Evolutionary conservation across 2,888 invertebrate genomes (phyloP), one percentile per base, ranked within the genome.

Genomic region (Netelia fuscicornis): DNA sequence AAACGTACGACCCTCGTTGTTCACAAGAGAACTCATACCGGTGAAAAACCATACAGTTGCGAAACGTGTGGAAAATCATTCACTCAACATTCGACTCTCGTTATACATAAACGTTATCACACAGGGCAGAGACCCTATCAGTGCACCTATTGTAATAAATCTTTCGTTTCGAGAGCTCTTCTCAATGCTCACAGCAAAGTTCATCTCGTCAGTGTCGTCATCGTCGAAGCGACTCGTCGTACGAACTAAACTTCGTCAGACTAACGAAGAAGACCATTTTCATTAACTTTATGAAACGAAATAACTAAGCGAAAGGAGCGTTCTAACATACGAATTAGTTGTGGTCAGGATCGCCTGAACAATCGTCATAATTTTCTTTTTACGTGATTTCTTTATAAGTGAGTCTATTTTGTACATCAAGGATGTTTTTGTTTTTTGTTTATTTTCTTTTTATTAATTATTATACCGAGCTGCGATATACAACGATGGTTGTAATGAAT

Each of bases 91-190:
- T 94, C 94, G 5, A 93, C 94, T 0, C 89, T 94, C 8, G 94
- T 94, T 25, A 94, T 94, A 83, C 94, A 94, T 87, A 92, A 92
- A 77, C 90, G 94, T 52, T 93, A 94, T 81, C 94, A 94, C 87
- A 94, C 94, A 0, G 94, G 94, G 0, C 93, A 94, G 64, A 90
- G 93, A 81, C 94, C 94, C 0, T 94, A 94, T 86, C 89, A 91
- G 56, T 94, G 94, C 86, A 86, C 65, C 11, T 79, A 87, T 10
- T 94, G 94, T 81, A 89, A 87, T 52, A 94, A 93, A 75, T 92
- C 92, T 1, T 94, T 94, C 86, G 93, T 94, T 2, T 94, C 94
- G 5, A 91, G 90, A 72, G 93, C 94, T 0, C 88, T 93, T 23
- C 89, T 94, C 44, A 94, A 93, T 79, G 91, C 91, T 2, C 94